Evolutionary conservation across 2,888 invertebrate species (phyloP).

Genomic region (Sphaerophoria taeniata): DNA sequence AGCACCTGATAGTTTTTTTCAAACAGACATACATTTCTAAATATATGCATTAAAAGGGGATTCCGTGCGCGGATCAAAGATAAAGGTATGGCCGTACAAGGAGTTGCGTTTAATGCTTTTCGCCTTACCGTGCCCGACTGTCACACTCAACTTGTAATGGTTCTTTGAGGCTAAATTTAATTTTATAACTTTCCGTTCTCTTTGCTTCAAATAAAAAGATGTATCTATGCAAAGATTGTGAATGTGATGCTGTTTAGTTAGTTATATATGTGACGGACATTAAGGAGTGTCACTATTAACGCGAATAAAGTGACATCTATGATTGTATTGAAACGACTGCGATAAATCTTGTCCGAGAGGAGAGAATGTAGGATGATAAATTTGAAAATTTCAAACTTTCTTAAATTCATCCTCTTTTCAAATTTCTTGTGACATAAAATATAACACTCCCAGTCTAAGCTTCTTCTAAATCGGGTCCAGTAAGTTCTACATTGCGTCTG

Average conservation of each 20-base stretch:
- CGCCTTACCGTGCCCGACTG: neutral
- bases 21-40: neutral
- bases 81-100: conserved; percentile 66
- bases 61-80: conserved; percentile 60
- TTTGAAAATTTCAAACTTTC: too few relatives aligned
- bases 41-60: conserved; percentile 21
- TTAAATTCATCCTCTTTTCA: too few relatives aligned
- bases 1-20: conserved; percentile 58
- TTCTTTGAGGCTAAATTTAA: conserved; percentile 39
- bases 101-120: conserved; percentile 23
- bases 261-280: conserved; percentile 14
- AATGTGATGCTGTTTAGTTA: conserved; percentile 1
- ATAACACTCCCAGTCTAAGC: too few relatives aligned
- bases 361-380: neutral
- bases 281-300: conserved; percentile 60
- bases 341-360: neutral
- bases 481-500: too few relatives aligned
- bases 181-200: conserved; percentile 11
- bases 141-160: conserved; percentile 39
- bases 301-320: conserved; percentile 56
- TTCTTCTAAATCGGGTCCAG: too few relatives aligned
- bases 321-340: conserved; percentile 28
- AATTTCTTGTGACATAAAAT: too few relatives aligned
- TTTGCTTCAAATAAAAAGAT: conserved; percentile 23
- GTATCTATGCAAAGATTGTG: conserved; percentile 41